Evolutionary conservation across 2,888 invertebrate species (phyloP).

Genomic region (Euproctis similis): DNA sequence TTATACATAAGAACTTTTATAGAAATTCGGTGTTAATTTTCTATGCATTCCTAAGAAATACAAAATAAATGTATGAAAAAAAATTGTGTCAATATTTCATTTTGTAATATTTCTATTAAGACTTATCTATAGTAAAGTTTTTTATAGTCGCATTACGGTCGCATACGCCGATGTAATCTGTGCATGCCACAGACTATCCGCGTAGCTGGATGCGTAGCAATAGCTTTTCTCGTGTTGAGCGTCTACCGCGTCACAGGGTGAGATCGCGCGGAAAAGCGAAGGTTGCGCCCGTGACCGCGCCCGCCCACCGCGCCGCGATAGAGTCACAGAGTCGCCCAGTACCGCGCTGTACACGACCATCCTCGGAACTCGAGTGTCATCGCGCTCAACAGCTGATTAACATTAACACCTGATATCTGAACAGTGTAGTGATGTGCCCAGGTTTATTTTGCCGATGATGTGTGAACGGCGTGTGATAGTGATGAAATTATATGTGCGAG

Average conservation of each 20-base stretch:
- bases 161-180: conserved; percentile 26
- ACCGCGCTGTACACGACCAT: conserved; percentile 59
- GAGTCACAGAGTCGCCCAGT: conserved; percentile 50
- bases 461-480: conserved; percentile 52
- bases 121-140: no score
- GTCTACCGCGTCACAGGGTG: conserved; percentile 52
- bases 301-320: conserved; percentile 47
- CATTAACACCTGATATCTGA: conserved; percentile 17
- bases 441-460: conserved; percentile 49
- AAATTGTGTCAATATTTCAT: no score
- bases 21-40: no score
- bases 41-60: no score
- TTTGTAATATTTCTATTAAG: no score
- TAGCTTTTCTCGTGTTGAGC: conserved; percentile 25
- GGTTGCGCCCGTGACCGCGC: conserved; percentile 73
- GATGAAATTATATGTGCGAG: conserved; percentile 51
- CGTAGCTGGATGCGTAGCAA: conserved; percentile 41
- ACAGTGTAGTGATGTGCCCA: conserved; percentile 57
- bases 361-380: conserved; percentile 52
- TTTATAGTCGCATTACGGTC: conserved; percentile 23
- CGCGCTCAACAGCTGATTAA: conserved; percentile 25
- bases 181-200: conserved; percentile 16
- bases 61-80: no score
- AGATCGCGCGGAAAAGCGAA: conserved; percentile 60
- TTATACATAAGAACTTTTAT: no score